A percentile compares a stretch with the other conserved stretches of the same genome.
Conservation (phyloP, 2,797 vertebrate species). For the Poliocrania exsul region DNA sequence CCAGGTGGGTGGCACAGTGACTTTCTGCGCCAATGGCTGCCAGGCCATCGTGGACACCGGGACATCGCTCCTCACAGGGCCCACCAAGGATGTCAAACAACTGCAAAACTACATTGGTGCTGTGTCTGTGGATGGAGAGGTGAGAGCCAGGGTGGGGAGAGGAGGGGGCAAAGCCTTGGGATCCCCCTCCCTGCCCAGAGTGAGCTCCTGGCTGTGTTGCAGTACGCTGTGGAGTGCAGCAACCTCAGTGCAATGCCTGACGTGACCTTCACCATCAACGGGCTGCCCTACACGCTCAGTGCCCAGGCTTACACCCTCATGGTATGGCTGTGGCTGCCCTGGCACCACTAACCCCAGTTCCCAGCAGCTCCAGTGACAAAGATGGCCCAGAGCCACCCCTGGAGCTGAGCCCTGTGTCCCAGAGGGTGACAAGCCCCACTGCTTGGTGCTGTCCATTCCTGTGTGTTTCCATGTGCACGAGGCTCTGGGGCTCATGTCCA, state of each 20-base stretch:
- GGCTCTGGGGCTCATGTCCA: fast-evolving
- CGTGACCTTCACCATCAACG: slow-evolving; percentile 77
- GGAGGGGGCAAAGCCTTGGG: neutral
- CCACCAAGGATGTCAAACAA: slow-evolving; percentile 54
- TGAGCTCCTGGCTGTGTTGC: neutral
- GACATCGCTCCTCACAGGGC: slow-evolving; percentile 76
- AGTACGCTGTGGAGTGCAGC: slow-evolving; percentile 70
- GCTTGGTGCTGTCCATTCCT: fast-evolving
- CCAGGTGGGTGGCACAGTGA: slow-evolving; percentile 48
- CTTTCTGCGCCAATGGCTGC: slow-evolving; percentile 71
- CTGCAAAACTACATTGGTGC: slow-evolving; percentile 73
- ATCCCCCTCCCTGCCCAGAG: fast-evolving
- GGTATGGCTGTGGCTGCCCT: slow-evolving; percentile 22
- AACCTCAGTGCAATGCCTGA: slow-evolving; percentile 63
- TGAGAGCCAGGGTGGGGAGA: neutral
- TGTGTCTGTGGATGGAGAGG: slow-evolving; percentile 54
- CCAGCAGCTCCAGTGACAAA: neutral
- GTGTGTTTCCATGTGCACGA: fast-evolving
- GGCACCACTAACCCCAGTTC: neutral
- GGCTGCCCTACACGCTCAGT: slow-evolving; percentile 61
- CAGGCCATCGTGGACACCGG: slow-evolving; percentile 83
- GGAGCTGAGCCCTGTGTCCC: neutral
- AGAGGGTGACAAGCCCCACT: fast-evolving
- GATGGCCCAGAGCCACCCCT: fast-evolving
- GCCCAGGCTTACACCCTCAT: slow-evolving; percentile 72